Base-by-base conservation (phyloP, 2,797 vertebrate genomes). In the Vultur gryphus region DNA sequence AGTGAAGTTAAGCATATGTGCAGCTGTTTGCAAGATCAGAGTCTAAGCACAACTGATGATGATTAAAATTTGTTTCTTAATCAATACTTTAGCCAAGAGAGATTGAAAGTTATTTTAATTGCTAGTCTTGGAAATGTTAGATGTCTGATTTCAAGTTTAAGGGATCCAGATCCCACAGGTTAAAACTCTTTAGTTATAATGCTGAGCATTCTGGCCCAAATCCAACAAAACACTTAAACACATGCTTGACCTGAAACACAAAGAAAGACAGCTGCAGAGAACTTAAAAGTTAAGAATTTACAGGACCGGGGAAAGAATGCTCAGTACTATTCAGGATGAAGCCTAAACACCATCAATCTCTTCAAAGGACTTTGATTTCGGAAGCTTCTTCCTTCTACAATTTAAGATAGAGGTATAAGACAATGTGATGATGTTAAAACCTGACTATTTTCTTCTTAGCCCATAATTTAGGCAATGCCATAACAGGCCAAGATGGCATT, bases 211-310 rank as follows among this genome's bases (percentile, higher is more conserved):
- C 80, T 96, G 95, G 94, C 82, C 44, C 59, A 72, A 87, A 66
- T 95, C 93, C 93, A 95, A 13, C 70, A 87, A 90, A 96, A 95
- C 90, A 90, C 91, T 97, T 95, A 90, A 94, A 95, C 71, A 92
- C 37, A 83, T 92, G 57, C 57, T 96, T 88, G 87, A 86, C 84
- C 83, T 89, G 43, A 95, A 95, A 55, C 59, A 37, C 37, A 37
- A 37, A 87, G 71, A 61, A 62, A 77, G 81, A 84, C 77, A 94
- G 93, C 87, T 94, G 75, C 82, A 82, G 51, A 64, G 71, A 95
- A 79, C 54, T 82, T 93, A 84, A 64, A 92, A 81, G 77, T 90
- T 64, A 91, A 85, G 84, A 93, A 87, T 91, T 93, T 93, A 73
- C 91, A 90, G 65, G 76, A 86, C 73, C 4, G 9, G 39, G 37